phyloP scores from a whole-genome alignment of 2,888 invertebrate genomes.

The Drosophila prostipennis region DNA sequence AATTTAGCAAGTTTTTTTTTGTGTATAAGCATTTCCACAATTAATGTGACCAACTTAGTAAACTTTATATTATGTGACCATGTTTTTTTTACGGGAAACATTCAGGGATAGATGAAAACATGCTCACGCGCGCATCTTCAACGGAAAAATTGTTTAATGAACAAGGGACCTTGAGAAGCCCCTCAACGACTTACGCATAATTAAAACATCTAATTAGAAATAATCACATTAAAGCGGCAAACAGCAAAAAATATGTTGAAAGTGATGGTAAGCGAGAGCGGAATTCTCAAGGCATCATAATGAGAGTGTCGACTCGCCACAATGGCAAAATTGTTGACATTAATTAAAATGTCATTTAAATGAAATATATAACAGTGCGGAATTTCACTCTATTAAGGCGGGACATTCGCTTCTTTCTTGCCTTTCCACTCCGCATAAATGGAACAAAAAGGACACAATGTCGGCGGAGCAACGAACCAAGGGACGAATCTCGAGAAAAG shows the following conservation, averaged over 20 bases:
- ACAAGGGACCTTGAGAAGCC: constrained; percentile 1
- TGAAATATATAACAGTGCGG: constrained; percentile 73
- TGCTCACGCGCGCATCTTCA: background rate
- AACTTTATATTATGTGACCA: too few relatives aligned
- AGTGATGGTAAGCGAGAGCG: constrained; percentile 8
- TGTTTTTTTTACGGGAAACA: too few relatives aligned
- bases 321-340: constrained; percentile 75
- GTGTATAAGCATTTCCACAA: too few relatives aligned
- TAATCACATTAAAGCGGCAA: constrained; percentile 40
- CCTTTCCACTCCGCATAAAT: background rate
- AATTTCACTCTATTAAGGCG: constrained; percentile 63
- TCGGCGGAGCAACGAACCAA: constrained; percentile 27
- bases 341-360: constrained; percentile 79
- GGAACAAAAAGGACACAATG: constrained; percentile 63
- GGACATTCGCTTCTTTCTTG: constrained; percentile 6
- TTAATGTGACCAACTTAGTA: too few relatives aligned
- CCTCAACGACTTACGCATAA: constrained; percentile 22
- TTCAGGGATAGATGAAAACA: background rate
- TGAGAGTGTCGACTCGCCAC: constrained; percentile 43
- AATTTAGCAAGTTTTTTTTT: too few relatives aligned
- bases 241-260: constrained; percentile 25
- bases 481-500: constrained; percentile 41
- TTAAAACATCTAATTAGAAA: constrained; percentile 41
- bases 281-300: constrained; percentile 33
- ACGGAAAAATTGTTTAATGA: constrained; percentile 10